Conservation (phyloP, 2,113 vertebrate species). For the Petaurus breviceps region DNA sequence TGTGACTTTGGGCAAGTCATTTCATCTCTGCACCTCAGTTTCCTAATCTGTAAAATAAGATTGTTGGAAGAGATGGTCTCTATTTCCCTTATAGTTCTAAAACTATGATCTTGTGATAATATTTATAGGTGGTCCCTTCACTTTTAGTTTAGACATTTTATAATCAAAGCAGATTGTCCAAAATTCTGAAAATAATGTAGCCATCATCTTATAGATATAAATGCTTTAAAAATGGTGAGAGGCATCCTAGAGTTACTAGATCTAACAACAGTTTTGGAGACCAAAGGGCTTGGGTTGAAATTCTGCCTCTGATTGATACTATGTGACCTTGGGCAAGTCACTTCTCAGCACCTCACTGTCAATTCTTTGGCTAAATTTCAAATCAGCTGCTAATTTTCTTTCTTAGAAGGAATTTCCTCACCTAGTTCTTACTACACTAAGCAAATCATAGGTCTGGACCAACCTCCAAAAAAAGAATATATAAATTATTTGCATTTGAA, state of each 20-base stretch:
- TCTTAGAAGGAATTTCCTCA: background rate
- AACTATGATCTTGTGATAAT: background rate
- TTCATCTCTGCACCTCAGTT: background rate
- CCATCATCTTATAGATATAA: slow-evolving; percentile 27
- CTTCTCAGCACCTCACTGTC: background rate
- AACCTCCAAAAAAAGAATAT: too few relatives aligned
- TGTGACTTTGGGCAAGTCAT: background rate
- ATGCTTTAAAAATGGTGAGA: background rate
- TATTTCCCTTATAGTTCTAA: background rate
- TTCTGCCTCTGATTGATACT: background rate
- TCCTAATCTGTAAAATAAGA: background rate
- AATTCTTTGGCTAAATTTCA: background rate
- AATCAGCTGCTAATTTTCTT: background rate
- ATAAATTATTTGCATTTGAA: background rate
- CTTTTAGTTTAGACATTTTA: background rate
- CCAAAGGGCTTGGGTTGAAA: too few relatives aligned
- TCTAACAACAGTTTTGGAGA: background rate
- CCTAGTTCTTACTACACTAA: background rate
- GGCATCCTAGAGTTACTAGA: background rate
- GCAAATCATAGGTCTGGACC: background rate
- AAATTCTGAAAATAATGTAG: background rate
- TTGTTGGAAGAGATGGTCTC: background rate
- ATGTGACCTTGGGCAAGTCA: background rate
- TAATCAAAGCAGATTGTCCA: slow-evolving; percentile 52
- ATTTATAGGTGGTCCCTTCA: background rate